These are phyloP conservation scores for Furcula furcula DNA, from an alignment of 2,888 invertebrate species.

Conservation along the genomic window DNA sequence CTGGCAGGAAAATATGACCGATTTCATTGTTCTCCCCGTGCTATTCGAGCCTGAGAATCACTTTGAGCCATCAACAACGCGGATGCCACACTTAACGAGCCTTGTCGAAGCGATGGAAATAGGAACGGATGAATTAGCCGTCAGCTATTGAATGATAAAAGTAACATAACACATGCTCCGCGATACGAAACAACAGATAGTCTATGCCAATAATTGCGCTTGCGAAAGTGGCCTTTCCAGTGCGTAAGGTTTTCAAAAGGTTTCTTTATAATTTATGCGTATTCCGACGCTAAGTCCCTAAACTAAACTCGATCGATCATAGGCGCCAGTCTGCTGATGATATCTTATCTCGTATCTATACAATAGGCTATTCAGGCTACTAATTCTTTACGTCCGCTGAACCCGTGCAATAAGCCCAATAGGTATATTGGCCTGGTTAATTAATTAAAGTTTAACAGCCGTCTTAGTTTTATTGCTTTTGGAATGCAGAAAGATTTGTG, in stretches of 20 bases:
- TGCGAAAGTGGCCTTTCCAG: slow-evolving; percentile 20
- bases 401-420: slow-evolving; percentile 11
- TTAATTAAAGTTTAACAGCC: slow-evolving; percentile 11
- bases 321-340: slow-evolving; percentile 30
- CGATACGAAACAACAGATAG: slow-evolving; percentile 60
- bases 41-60: slow-evolving; percentile 76
- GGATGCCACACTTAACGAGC: slow-evolving; percentile 78
- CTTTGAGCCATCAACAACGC: slow-evolving; percentile 76
- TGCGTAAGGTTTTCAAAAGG: slow-evolving; percentile 6
- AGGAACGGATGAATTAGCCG: slow-evolving; percentile 74
- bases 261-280: slow-evolving; percentile 1
- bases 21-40: slow-evolving; percentile 76
- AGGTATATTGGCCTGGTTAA: slow-evolving; percentile 20
- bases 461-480: slow-evolving; percentile 2
- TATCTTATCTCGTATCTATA: slow-evolving; percentile 34
- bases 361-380: slow-evolving; percentile 25
- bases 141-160: slow-evolving; percentile 71
- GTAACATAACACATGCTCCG: slow-evolving; percentile 50
- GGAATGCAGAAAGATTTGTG: slow-evolving; percentile 8
- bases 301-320: slow-evolving; percentile 19
- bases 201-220: slow-evolving; percentile 37
- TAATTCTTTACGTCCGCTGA: slow-evolving; percentile 31
- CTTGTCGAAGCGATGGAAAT: slow-evolving; percentile 78
- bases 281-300: slow-evolving; percentile 5
- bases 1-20: slow-evolving; percentile 79